Conservation (phyloP, 2,113 vertebrate species). For the Mastomys natalensis region DNA sequence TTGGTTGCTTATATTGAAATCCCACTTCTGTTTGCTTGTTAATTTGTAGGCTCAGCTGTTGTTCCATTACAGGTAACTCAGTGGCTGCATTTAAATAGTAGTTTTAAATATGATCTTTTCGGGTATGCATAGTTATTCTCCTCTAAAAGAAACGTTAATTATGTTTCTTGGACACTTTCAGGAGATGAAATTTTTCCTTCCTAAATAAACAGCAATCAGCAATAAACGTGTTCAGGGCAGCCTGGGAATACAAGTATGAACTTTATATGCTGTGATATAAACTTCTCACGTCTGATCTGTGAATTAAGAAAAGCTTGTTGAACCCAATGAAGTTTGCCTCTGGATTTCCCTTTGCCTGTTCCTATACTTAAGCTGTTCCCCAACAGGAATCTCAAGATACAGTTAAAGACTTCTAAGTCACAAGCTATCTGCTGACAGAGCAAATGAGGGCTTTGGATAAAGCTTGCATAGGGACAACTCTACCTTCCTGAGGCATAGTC, state of each 20-base stretch:
- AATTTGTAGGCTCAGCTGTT: not conserved
- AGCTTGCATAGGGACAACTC: not conserved
- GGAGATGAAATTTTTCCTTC: not conserved
- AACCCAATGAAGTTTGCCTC: not conserved
- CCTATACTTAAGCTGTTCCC: not conserved
- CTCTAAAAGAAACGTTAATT: not conserved
- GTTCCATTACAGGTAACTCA: not conserved
- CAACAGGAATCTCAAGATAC: not conserved
- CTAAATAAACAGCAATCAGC: not conserved
- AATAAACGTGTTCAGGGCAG: not conserved
- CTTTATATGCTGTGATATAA: not conserved
- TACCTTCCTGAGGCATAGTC: not conserved
- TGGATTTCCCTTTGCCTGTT: not conserved
- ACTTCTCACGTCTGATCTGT: not conserved
- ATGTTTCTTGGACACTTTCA: not conserved
- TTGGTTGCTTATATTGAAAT: not conserved
- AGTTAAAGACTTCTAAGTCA: not conserved
- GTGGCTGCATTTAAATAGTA: not conserved
- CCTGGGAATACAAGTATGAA: not conserved
- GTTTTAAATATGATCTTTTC: conserved; percentile 28
- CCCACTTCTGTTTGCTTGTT: not conserved
- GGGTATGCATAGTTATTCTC: not conserved
- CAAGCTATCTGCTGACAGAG: not conserved
- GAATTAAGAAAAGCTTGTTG: not conserved
- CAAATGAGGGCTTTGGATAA: not conserved